Percentiles rank a stretch among this genome's conserved stretches.
These are phyloP conservation scores for Poeciliopsis infans DNA, from an alignment of 2,797 vertebrate species.

Conservation along the genomic window DNA sequence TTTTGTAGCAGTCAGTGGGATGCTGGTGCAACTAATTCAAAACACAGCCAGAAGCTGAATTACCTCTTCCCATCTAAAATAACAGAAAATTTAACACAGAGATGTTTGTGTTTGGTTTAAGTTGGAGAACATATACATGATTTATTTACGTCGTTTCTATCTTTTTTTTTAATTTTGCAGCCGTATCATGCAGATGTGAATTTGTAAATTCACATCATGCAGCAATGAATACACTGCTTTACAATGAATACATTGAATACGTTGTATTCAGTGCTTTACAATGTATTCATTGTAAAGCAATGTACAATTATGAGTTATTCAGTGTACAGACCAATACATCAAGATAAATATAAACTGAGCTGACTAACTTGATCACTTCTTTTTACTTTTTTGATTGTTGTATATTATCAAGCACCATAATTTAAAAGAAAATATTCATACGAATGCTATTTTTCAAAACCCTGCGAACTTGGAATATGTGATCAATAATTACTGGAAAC, in stretches of 20 bases:
- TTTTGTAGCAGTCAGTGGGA: constrained; percentile 3
- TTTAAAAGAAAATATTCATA: neutral
- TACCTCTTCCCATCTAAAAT: neutral
- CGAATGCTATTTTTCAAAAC: neutral
- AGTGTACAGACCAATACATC: neutral
- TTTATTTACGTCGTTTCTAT: neutral
- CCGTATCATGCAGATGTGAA: neutral
- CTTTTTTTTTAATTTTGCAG: neutral
- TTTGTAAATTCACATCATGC: too few species aligned
- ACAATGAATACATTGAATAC: too few species aligned
- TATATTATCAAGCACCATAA: neutral
- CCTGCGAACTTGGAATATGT: neutral
- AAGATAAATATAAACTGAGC: neutral
- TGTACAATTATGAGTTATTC: neutral
- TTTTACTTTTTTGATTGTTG: neutral
- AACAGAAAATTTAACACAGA: neutral
- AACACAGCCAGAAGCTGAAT: neutral
- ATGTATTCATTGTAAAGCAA: too few species aligned
- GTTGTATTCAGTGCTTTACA: too few species aligned
- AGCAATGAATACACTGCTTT: too few species aligned
- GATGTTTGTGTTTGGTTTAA: neutral
- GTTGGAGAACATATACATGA: neutral
- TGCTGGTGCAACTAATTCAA: neutral
- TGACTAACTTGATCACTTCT: neutral
- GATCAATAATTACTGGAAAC: neutral